Evolutionary conservation across 2,888 invertebrate species (phyloP).

Genomic region (Plagiodera versicolora): DNA sequence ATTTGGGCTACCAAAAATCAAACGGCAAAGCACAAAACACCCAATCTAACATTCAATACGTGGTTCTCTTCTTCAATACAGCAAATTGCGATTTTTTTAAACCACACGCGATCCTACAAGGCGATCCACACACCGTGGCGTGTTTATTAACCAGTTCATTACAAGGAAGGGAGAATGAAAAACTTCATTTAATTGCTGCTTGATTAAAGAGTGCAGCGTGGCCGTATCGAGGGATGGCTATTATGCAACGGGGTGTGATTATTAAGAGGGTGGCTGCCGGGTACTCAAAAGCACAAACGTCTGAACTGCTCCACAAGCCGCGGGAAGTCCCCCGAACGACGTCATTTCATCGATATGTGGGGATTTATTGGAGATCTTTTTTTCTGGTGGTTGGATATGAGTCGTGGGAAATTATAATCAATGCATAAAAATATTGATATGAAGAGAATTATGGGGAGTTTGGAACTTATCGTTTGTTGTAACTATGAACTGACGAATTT

Average conservation of each 20-base stretch:
- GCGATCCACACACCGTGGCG: slow-evolving; percentile 12
- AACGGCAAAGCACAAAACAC: no score
- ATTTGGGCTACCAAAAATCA: slow-evolving; percentile 35
- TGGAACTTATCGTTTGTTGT: no score
- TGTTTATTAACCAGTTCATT: slow-evolving; percentile 51
- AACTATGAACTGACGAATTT: no score
- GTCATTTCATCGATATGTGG: slow-evolving; percentile 4
- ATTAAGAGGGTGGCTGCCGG: slow-evolving; percentile 26
- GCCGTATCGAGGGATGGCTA: slow-evolving; percentile 40
- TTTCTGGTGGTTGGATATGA: background rate
- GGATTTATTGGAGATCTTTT: slow-evolving; percentile 1
- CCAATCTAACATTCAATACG: slow-evolving; percentile 9
- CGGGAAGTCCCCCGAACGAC: slow-evolving; percentile 27
- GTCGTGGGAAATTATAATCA: background rate
- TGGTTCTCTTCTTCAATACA: slow-evolving; percentile 18
- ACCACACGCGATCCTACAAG: slow-evolving; percentile 31
- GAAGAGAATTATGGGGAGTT: no score
- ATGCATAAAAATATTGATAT: no score
- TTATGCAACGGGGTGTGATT: slow-evolving; percentile 41
- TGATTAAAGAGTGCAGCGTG: slow-evolving; percentile 54
- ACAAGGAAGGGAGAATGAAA: slow-evolving; percentile 42
- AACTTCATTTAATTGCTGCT: slow-evolving; percentile 53
- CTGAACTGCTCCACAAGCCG: slow-evolving; percentile 34
- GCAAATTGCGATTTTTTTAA: slow-evolving; percentile 30
- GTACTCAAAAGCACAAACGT: slow-evolving; percentile 43